phyloP scores from a whole-genome alignment of 2,888 invertebrate genomes.

The Lepidochrysops patricia region DNA sequence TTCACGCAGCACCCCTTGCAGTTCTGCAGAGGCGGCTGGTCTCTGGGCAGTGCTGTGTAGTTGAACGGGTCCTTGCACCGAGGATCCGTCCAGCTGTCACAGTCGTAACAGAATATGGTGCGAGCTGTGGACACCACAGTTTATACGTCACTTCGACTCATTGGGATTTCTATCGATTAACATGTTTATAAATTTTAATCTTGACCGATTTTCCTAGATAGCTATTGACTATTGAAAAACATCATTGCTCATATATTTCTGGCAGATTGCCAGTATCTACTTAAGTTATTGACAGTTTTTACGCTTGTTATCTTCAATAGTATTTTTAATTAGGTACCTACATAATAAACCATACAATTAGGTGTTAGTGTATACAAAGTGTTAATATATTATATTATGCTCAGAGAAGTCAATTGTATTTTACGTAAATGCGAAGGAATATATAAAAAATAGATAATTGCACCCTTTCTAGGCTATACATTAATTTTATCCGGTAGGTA shows the following conservation, averaged over 20 bases:
- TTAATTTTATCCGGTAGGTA: too few species aligned
- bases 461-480: too few species aligned
- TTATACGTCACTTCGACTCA: neutral
- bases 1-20: conserved; percentile 96
- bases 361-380: too few species aligned
- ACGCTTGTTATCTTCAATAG: too few species aligned
- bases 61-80: conserved; percentile 95
- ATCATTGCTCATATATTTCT: neutral
- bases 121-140: conserved; percentile 75
- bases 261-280: neutral
- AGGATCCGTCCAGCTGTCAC: conserved; percentile 93
- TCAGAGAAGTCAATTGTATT: too few species aligned
- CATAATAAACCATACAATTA: too few species aligned
- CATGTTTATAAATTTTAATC: too few species aligned
- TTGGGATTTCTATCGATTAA: neutral
- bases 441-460: too few species aligned
- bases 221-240: neutral
- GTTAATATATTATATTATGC: too few species aligned
- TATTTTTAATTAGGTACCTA: too few species aligned
- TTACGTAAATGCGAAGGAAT: too few species aligned
- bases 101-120: conserved; percentile 94
- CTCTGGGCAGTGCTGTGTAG: conserved; percentile 89
- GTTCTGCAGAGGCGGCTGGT: conserved; percentile 90
- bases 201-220: neutral
- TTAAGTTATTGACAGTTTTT: too few species aligned